phyloP scores from a whole-genome alignment of 2,797 vertebrate genomes.

The Notamacropus eugenii region DNA sequence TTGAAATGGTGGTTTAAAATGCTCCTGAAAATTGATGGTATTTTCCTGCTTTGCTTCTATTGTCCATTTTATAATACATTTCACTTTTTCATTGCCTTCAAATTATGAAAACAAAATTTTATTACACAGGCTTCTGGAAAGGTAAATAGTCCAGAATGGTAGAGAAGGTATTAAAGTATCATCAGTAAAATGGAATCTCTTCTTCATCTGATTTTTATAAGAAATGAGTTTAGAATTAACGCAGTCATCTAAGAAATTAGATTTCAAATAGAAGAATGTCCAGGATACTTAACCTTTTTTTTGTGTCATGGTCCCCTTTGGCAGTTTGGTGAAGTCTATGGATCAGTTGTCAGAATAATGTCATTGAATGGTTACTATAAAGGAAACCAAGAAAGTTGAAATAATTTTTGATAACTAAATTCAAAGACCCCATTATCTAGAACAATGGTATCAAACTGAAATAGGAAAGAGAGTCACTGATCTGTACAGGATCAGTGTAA shows the following conservation, averaged over 20 bases:
- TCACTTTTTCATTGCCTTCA: slow-evolving; percentile 41
- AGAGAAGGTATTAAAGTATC: background rate
- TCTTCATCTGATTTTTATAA: slow-evolving; percentile 48
- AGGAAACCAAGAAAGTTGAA: background rate
- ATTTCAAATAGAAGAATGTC: background rate
- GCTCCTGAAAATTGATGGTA: slow-evolving; percentile 40
- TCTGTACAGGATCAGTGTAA: no score
- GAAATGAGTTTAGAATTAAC: slow-evolving; percentile 42
- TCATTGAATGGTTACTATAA: background rate
- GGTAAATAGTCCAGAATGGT: slow-evolving; percentile 28
- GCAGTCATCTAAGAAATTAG: slow-evolving; percentile 27
- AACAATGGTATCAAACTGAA: background rate
- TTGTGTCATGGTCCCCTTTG: background rate
- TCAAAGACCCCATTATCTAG: background rate
- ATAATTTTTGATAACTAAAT: background rate
- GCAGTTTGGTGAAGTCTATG: background rate
- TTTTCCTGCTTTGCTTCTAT: slow-evolving; percentile 62
- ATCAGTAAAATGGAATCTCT: slow-evolving; percentile 44
- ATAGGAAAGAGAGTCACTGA: background rate
- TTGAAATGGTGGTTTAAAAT: slow-evolving; percentile 58
- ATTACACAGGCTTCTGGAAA: slow-evolving; percentile 52
- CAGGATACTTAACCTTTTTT: background rate
- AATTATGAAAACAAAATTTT: background rate
- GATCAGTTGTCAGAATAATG: background rate
- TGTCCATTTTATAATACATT: slow-evolving; percentile 58